A percentile compares a stretch with the other conserved stretches of the same genome.
phyloP scores from a whole-genome alignment of 2,113 vertebrate species.

The Ginglymostoma cirratum region DNA sequence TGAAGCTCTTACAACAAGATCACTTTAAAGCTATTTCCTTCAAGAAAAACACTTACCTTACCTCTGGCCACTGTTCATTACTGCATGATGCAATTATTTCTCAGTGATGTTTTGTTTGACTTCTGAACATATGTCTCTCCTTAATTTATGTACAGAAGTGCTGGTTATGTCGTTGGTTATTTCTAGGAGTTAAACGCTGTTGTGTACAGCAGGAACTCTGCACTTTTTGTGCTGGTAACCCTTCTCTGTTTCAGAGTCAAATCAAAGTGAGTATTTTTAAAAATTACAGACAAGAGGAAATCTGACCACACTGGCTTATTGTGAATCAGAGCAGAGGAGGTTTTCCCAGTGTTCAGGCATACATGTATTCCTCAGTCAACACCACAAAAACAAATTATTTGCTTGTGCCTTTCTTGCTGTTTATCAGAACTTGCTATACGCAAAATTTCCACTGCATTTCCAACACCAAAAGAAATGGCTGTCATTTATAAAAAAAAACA shows the following conservation, averaged over 20 bases:
- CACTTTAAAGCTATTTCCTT: neutral
- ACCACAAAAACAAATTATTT: neutral
- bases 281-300: neutral
- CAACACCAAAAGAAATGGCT: neutral
- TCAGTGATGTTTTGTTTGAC: neutral
- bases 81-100: neutral
- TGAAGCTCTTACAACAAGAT: neutral
- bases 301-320: neutral
- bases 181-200: neutral
- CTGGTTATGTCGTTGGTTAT: neutral
- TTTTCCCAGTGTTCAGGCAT: neutral
- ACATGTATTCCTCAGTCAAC: neutral
- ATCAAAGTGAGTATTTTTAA: neutral
- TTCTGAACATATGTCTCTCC: neutral
- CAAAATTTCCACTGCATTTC: neutral
- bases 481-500: neutral
- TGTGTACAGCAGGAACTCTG: neutral
- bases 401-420: neutral
- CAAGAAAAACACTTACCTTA: neutral
- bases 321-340: neutral
- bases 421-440: neutral
- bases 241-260: neutral
- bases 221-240: neutral
- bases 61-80: neutral
- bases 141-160: neutral